Percentiles rank a stretch among this genome's conserved stretches.
Evolutionary conservation across 2,797 vertebrate genomes (phyloP).

Genomic region (Thaleichthys pacificus): DNA sequence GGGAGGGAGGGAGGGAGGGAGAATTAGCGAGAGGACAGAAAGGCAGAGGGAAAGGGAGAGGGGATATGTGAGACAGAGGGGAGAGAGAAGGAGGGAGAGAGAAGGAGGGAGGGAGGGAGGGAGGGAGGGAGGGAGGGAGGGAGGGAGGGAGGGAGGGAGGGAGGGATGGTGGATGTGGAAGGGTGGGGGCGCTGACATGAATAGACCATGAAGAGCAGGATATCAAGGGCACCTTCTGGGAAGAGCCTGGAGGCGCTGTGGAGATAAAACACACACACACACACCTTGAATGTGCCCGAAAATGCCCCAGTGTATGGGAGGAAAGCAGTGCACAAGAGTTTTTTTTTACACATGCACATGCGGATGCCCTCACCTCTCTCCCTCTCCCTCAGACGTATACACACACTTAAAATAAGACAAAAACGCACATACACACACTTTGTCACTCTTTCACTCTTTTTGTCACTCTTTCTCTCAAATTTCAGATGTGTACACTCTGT

Average conservation of each 20-base stretch:
- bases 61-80: neutral
- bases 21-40: conserved; percentile 8
- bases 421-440: too few species aligned
- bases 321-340: too few species aligned
- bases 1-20: conserved; percentile 8
- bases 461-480: too few species aligned
- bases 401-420: too few species aligned
- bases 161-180: neutral
- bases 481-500: too few species aligned
- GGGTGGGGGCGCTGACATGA: neutral
- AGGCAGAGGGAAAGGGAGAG: conserved; percentile 19
- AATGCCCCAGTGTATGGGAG: too few species aligned
- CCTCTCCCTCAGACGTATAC: too few species aligned
- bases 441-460: too few species aligned
- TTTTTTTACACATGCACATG: too few species aligned
- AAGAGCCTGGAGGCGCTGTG: conserved; percentile 33
- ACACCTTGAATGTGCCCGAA: neutral
- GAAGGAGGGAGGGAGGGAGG: neutral
- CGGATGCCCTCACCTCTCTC: too few species aligned
- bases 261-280: conserved; percentile 15
- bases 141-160: neutral
- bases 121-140: neutral
- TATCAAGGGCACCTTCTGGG: conserved; percentile 58
- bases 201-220: conserved; percentile 20
- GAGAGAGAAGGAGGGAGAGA: conserved; percentile 11